These are phyloP conservation scores for Lordiphosa fenestrarum DNA, from an alignment of 2,888 invertebrate species.

Conservation along the genomic window DNA sequence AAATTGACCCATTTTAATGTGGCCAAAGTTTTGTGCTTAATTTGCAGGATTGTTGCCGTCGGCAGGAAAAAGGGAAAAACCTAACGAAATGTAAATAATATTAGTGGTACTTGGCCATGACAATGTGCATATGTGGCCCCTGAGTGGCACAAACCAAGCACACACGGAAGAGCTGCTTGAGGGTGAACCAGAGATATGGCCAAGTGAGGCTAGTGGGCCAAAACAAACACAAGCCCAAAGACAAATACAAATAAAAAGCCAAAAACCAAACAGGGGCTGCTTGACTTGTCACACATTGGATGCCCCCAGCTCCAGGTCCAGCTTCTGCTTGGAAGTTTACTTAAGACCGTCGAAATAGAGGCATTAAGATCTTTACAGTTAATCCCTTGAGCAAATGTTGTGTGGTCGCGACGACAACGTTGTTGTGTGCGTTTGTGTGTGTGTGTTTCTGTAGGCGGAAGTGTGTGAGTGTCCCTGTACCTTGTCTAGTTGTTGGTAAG, in stretches of 20 bases:
- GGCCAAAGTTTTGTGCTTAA: constrained; percentile 53
- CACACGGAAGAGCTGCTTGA: constrained; percentile 55
- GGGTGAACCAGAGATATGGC: constrained; percentile 22
- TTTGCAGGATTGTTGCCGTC: constrained; percentile 62
- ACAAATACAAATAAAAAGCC: constrained; percentile 63
- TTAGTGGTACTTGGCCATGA: constrained; percentile 73
- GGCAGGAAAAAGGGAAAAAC: constrained; percentile 42
- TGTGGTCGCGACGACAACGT: constrained; percentile 59
- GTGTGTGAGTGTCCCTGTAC: constrained; percentile 28
- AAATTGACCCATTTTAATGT: constrained; percentile 20
- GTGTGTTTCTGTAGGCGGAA: constrained; percentile 5
- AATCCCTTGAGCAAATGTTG: constrained; percentile 78
- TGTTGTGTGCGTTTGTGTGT: constrained; percentile 29
- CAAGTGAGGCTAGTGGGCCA: constrained; percentile 61
- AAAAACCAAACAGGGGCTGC: constrained; percentile 57
- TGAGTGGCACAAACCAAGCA: constrained; percentile 43
- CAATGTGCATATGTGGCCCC: constrained; percentile 73
- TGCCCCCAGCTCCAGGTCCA: constrained; percentile 2
- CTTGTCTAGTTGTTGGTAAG: constrained; percentile 61
- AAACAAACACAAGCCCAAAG: constrained; percentile 65
- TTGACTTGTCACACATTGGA: constrained; percentile 67
- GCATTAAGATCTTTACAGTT: constrained; percentile 77
- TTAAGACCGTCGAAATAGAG: constrained; percentile 76
- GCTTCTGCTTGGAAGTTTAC: constrained; percentile 65
- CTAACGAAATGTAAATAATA: constrained; percentile 72